phyloP scores from a whole-genome alignment of 2,888 invertebrate genomes.

The Acleris emargana region DNA sequence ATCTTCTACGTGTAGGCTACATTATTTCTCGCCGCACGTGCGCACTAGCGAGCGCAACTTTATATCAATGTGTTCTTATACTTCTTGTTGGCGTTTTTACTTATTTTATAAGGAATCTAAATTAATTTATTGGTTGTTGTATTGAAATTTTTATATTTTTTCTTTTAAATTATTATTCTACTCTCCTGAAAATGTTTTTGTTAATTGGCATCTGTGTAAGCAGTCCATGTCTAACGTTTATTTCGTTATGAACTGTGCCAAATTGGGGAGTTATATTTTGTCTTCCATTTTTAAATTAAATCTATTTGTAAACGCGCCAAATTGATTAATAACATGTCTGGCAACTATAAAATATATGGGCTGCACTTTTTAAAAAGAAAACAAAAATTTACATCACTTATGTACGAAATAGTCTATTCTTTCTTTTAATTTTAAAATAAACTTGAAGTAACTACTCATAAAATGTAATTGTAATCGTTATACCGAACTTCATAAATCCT shows the following conservation, averaged over 20 bases:
- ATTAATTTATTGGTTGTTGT: slow-evolving; percentile 84
- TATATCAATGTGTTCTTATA: slow-evolving; percentile 81
- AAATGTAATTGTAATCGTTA: slow-evolving; percentile 81
- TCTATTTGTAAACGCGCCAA: slow-evolving; percentile 46
- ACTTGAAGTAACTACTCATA: slow-evolving; percentile 81
- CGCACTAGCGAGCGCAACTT: slow-evolving; percentile 57
- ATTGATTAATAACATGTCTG: slow-evolving; percentile 36
- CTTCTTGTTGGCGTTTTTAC: slow-evolving; percentile 84
- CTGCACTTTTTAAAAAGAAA: slow-evolving; percentile 49
- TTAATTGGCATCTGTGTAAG: slow-evolving; percentile 73
- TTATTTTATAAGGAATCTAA: slow-evolving; percentile 83
- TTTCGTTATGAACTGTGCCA: slow-evolving; percentile 60
- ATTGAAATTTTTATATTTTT: slow-evolving; percentile 75
- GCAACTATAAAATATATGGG: slow-evolving; percentile 49
- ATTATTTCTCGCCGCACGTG: slow-evolving; percentile 49
- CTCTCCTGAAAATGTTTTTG: slow-evolving; percentile 66
- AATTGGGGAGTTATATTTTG: slow-evolving; percentile 58
- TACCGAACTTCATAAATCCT: slow-evolving; percentile 84
- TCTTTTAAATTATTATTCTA: slow-evolving; percentile 79
- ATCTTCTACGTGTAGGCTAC: slow-evolving; percentile 75
- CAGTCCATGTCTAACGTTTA: slow-evolving; percentile 63
- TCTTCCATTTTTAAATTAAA: slow-evolving; percentile 60
- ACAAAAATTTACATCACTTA: slow-evolving; percentile 47
- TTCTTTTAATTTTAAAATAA: slow-evolving; percentile 72
- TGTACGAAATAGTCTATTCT: slow-evolving; percentile 69